phyloP scores from a whole-genome alignment of 2,113 vertebrate species.

The Thinocorus orbignyianus region DNA sequence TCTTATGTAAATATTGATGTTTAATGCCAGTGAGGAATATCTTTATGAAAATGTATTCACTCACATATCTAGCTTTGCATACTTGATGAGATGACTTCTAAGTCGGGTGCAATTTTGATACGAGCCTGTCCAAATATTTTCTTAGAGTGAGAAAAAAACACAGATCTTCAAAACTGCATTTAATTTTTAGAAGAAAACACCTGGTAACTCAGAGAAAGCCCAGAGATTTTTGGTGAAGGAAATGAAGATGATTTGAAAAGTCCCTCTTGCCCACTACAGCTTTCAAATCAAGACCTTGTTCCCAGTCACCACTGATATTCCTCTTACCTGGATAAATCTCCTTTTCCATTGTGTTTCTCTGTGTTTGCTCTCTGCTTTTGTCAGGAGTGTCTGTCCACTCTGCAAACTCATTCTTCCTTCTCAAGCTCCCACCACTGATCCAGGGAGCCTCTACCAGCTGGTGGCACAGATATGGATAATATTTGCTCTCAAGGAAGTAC shows the following conservation, averaged over 20 bases:
- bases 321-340: background rate
- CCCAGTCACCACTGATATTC: background rate
- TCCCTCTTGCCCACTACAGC: background rate
- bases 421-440: fast-evolving
- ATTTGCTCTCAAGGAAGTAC: background rate
- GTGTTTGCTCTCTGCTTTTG: background rate
- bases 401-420: background rate
- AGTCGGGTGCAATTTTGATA: background rate
- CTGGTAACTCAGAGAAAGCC: background rate
- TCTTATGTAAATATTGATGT: background rate
- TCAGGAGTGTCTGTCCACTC: background rate
- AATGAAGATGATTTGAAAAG: background rate
- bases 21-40: background rate
- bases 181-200: background rate
- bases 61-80: background rate
- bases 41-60: background rate
- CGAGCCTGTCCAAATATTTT: background rate
- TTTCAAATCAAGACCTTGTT: background rate
- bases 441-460: background rate
- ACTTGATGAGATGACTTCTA: background rate
- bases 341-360: background rate
- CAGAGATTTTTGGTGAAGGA: background rate
- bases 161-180: background rate
- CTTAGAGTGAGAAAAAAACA: background rate
- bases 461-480: background rate